These are phyloP conservation scores for Furcifer pardalis DNA, from an alignment of 2,797 vertebrate species.

Conservation along the genomic window DNA sequence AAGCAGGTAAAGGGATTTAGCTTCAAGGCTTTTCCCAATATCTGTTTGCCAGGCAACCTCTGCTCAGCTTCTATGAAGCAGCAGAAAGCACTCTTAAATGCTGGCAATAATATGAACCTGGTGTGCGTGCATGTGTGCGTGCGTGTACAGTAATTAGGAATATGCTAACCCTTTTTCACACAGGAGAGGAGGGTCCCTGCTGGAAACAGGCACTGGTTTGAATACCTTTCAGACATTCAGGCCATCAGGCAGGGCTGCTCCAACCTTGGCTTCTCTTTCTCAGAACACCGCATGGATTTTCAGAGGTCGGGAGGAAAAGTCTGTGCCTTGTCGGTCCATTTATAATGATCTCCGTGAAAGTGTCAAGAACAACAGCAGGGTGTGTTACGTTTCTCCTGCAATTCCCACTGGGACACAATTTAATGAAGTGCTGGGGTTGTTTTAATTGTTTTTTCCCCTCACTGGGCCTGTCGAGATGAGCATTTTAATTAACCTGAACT, in stretches of 20 bases:
- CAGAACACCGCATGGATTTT: neutral
- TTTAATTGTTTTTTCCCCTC: conserved; percentile 13
- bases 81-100: too few relatives aligned
- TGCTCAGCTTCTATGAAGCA: too few relatives aligned
- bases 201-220: too few relatives aligned
- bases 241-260: neutral
- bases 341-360: neutral
- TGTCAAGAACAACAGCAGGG: neutral
- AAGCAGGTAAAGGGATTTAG: too few relatives aligned
- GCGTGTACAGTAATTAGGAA: too few relatives aligned
- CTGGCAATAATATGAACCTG: too few relatives aligned
- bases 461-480: conserved; percentile 22
- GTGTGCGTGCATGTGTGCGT: too few relatives aligned
- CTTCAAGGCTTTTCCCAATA: too few relatives aligned
- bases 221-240: neutral
- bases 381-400: conserved; percentile 12
- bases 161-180: too few relatives aligned
- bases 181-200: too few relatives aligned
- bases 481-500: conserved; percentile 44
- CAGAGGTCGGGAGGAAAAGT: neutral
- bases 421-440: conserved; percentile 26
- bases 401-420: conserved; percentile 18
- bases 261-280: neutral
- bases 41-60: too few relatives aligned
- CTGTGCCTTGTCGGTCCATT: neutral